Percentiles rank a stretch among this genome's conserved stretches.
These are phyloP conservation scores for Druceiella hillmani DNA, from an alignment of 2,888 invertebrate species.

Conservation along the genomic window DNA sequence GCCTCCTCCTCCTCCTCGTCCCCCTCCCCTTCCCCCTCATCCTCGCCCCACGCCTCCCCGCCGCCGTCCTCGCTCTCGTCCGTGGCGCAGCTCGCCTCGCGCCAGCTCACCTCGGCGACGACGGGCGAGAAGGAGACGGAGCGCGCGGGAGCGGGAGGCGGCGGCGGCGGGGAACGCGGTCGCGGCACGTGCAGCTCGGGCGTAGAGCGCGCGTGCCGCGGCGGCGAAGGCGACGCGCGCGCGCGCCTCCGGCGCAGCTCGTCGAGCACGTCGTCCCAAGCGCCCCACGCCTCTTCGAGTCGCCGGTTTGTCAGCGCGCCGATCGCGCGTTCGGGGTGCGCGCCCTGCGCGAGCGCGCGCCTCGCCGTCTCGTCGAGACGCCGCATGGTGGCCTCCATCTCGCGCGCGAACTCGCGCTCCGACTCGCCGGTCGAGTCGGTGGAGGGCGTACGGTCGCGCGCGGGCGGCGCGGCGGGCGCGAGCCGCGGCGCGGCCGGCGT, in stretches of 20 bases:
- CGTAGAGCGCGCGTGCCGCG: constrained; percentile 43
- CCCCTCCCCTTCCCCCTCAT: constrained; percentile 34
- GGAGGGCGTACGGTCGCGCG: constrained; percentile 42
- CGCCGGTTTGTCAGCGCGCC: constrained; percentile 52
- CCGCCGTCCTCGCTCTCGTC: constrained; percentile 46
- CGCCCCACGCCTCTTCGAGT: constrained; percentile 42
- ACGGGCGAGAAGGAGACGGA: constrained; percentile 65
- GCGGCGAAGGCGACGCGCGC: constrained; percentile 38
- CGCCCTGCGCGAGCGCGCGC: constrained; percentile 45
- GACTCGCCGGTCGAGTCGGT: constrained; percentile 49
- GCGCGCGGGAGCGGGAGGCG: constrained; percentile 35
- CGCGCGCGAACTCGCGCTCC: constrained; percentile 40
- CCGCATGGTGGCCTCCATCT: constrained; percentile 46
- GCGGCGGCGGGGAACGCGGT: constrained; percentile 31
- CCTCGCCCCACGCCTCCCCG: constrained; percentile 36
- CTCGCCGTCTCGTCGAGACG: constrained; percentile 41
- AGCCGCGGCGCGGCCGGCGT: constrained; percentile 35
- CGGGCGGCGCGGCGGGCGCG: constrained; percentile 31
- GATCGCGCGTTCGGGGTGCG: constrained; percentile 51
- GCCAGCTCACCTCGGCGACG: constrained; percentile 75
- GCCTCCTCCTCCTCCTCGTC: constrained; percentile 32
- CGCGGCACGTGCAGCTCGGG: constrained; percentile 57
- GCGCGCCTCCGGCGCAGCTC: constrained; percentile 43
- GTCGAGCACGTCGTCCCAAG: constrained; percentile 47
- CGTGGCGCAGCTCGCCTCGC: constrained; percentile 49